Conservation (phyloP, 2,113 vertebrate species). For the Anolis sagrei region DNA sequence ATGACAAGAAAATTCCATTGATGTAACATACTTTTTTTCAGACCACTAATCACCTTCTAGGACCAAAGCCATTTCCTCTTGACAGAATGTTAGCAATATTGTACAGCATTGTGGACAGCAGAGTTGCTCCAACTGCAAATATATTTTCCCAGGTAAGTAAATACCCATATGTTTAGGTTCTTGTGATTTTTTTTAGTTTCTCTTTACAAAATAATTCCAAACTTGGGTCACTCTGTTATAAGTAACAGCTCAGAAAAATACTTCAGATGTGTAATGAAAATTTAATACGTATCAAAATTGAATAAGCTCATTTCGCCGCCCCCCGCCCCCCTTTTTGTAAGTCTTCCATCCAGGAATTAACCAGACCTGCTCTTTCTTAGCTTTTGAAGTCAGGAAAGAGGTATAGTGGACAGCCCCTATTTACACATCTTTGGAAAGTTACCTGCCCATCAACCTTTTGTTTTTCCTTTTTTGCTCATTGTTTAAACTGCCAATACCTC, state of each 20-base stretch:
- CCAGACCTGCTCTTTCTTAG: neutral
- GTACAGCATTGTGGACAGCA: constrained; percentile 95
- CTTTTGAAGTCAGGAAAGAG: neutral
- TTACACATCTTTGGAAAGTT: neutral
- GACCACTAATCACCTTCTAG: constrained; percentile 97
- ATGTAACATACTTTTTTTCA: constrained; percentile 60
- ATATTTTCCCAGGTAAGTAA: constrained; percentile 92
- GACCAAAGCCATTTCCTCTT: constrained; percentile 95
- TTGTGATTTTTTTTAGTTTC: neutral
- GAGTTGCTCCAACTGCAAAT: constrained; percentile 92
- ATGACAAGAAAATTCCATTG: constrained; percentile 27
- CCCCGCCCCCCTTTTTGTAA: too few species aligned
- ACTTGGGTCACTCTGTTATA: neutral
- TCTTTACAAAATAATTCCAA: neutral
- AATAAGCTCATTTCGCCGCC: neutral
- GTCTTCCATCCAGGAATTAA: neutral
- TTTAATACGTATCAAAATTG: neutral
- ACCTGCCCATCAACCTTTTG: too few species aligned
- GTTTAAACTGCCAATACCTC: neutral
- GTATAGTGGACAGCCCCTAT: too few species aligned
- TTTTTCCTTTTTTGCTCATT: neutral
- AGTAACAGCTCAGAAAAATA: constrained; percentile 12
- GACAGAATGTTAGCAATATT: constrained; percentile 95
- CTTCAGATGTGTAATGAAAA: neutral
- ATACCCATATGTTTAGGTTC: constrained; percentile 26